phyloP scores from a whole-genome alignment of 2,888 invertebrate species.

The Neoaliturus tenellus region DNA sequence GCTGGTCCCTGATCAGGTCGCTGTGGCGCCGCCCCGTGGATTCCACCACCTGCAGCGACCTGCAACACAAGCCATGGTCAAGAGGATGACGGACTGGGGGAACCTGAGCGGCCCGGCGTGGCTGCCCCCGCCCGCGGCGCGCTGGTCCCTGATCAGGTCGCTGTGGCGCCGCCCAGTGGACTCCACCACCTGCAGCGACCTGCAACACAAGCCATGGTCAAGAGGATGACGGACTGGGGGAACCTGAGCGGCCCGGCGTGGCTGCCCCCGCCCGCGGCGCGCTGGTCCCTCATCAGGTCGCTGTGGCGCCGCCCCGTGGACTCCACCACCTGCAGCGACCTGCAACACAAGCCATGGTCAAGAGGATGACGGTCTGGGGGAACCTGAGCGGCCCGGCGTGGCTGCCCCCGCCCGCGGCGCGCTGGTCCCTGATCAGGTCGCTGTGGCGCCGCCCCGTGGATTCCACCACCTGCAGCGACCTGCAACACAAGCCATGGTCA shows the following conservation, averaged over 20 bases:
- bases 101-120: constrained; percentile 86
- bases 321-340: constrained; percentile 86
- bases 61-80: constrained; percentile 77
- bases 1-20: no score
- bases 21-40: constrained; percentile 58
- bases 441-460: constrained; percentile 71
- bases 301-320: constrained; percentile 82
- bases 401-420: constrained; percentile 77
- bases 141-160: constrained; percentile 77
- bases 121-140: constrained; percentile 77
- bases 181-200: constrained; percentile 86
- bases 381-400: constrained; percentile 86
- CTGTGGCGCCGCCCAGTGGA: constrained; percentile 82
- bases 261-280: constrained; percentile 67
- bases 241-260: constrained; percentile 86
- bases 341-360: constrained; percentile 80
- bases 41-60: no score
- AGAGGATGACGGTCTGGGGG: constrained; percentile 85
- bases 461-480: constrained; percentile 82
- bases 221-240: constrained; percentile 85
- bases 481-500: constrained; percentile 79
- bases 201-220: constrained; percentile 82
- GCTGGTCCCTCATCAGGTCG: constrained; percentile 70
- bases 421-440: constrained; percentile 77
- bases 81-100: constrained; percentile 85